Conservation (phyloP, 2,888 invertebrate species). For the Lutraria lutraria region DNA sequence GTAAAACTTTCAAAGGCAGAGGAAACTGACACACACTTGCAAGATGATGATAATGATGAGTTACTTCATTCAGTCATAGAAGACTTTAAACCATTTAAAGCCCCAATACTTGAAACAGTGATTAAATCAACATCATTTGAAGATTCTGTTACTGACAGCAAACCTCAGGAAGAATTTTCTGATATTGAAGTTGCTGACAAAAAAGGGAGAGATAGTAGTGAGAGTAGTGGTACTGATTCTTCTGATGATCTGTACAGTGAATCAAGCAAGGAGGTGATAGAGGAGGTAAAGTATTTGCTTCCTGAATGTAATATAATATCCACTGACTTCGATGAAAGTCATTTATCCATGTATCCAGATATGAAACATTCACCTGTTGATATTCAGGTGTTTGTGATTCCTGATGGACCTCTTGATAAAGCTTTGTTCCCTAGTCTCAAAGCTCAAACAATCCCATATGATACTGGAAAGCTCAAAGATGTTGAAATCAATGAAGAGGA, state of each 20-base stretch:
- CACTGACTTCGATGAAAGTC: slow-evolving; percentile 20
- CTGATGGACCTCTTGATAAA: slow-evolving; percentile 48
- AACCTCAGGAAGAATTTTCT: background rate
- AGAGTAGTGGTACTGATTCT: slow-evolving; percentile 40
- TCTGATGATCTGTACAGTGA: slow-evolving; percentile 56
- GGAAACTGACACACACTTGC: background rate
- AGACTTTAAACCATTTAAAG: slow-evolving; percentile 64
- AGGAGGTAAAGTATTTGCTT: slow-evolving; percentile 44
- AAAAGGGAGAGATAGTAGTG: background rate
- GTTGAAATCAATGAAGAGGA: slow-evolving; percentile 32
- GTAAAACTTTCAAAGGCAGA: background rate
- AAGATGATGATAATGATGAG: slow-evolving; percentile 47
- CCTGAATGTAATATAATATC: slow-evolving; percentile 59
- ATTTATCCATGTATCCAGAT: slow-evolving; percentile 19
- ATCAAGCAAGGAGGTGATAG: background rate
- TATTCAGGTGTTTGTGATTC: slow-evolving; percentile 63
- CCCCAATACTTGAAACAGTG: slow-evolving; percentile 62
- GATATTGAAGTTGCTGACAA: background rate
- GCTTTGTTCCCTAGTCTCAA: slow-evolving; percentile 22
- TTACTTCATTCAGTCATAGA: slow-evolving; percentile 62
- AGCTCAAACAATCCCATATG: slow-evolving; percentile 16
- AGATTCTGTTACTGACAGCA: background rate
- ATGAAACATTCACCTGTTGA: slow-evolving; percentile 49
- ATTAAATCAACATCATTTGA: slow-evolving; percentile 48
- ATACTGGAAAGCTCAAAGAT: slow-evolving; percentile 18